These are phyloP conservation scores for Gymnocephalus cernua DNA, from an alignment of 2,113 vertebrate genomes.

Conservation along the genomic window DNA sequence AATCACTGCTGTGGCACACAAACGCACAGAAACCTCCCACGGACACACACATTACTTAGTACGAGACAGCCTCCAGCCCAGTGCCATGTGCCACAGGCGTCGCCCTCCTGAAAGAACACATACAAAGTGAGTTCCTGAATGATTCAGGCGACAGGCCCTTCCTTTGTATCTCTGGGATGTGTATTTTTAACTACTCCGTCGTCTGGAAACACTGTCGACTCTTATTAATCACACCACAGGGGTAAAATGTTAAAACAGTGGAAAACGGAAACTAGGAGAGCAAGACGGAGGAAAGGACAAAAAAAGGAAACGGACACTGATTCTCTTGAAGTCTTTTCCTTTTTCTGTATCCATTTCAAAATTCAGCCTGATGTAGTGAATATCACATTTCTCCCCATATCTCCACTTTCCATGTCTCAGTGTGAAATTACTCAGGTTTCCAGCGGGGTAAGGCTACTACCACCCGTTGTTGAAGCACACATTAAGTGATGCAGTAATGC, in stretches of 20 bases:
- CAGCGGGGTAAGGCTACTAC: constrained; percentile 45
- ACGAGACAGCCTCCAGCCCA: constrained; percentile 65
- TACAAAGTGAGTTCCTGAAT: constrained; percentile 79
- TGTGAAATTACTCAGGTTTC: constrained; percentile 73
- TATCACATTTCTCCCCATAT: constrained; percentile 66
- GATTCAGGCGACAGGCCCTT: constrained; percentile 79
- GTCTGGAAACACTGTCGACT: constrained; percentile 76
- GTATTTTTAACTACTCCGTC: constrained; percentile 78
- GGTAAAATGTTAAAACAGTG: constrained; percentile 63
- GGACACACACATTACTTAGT: constrained; percentile 50
- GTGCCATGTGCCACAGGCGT: constrained; percentile 54
- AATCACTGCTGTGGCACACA: constrained; percentile 57
- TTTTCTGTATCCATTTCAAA: constrained; percentile 63
- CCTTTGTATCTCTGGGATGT: constrained; percentile 78
- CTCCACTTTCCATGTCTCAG: constrained; percentile 58
- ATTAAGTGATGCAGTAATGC: constrained; percentile 75
- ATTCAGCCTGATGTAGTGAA: constrained; percentile 57
- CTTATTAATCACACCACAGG: constrained; percentile 80
- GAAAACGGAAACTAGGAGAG: constrained; percentile 61
- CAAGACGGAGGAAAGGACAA: constrained; percentile 22
- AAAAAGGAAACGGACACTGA: constrained; percentile 39
- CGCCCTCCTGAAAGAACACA: constrained; percentile 63
- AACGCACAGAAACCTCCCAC: constrained; percentile 50
- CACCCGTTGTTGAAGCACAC: constrained; percentile 75
- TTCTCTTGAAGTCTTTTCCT: constrained; percentile 40